Conservation (phyloP, 2,797 vertebrate genomes). For the Pteronotus mesoamericanus region DNA sequence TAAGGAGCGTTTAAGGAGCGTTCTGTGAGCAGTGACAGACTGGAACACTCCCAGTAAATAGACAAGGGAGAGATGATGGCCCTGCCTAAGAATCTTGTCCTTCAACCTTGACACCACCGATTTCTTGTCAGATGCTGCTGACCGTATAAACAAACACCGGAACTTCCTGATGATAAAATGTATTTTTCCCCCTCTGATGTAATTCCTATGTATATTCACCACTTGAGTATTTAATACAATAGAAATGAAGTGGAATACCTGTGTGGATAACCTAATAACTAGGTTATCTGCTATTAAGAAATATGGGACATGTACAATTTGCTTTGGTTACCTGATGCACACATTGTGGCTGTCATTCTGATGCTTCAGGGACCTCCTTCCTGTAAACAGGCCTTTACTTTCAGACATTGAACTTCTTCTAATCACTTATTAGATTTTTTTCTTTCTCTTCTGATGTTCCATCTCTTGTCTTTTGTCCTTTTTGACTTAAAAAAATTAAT, state of each 20-base stretch:
- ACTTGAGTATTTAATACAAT: not conserved
- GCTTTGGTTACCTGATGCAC: not conserved
- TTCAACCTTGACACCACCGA: constrained; percentile 1
- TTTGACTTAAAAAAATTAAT: not conserved
- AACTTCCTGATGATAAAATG: not conserved
- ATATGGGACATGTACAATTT: not conserved
- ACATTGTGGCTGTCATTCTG: not conserved
- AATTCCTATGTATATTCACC: not conserved
- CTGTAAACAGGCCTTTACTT: not conserved
- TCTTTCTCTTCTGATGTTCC: not conserved
- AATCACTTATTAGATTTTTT: not conserved
- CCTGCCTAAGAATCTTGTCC: constrained; percentile 18
- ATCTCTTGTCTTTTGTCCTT: not conserved
- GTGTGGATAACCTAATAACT: not conserved
- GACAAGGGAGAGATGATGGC: not conserved
- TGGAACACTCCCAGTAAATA: not conserved
- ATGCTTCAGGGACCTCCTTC: not conserved
- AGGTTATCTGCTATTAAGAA: not conserved
- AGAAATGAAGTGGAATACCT: not conserved
- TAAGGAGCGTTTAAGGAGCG: not conserved
- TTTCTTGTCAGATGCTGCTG: not conserved
- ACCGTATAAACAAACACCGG: not conserved
- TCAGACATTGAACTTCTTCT: not conserved
- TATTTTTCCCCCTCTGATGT: not conserved
- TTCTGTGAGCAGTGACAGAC: constrained; percentile 34